Percentiles rank a stretch among this genome's conserved stretches.
phyloP scores from a whole-genome alignment of 2,797 vertebrate species.

The Phyllotis vaccarum region DNA sequence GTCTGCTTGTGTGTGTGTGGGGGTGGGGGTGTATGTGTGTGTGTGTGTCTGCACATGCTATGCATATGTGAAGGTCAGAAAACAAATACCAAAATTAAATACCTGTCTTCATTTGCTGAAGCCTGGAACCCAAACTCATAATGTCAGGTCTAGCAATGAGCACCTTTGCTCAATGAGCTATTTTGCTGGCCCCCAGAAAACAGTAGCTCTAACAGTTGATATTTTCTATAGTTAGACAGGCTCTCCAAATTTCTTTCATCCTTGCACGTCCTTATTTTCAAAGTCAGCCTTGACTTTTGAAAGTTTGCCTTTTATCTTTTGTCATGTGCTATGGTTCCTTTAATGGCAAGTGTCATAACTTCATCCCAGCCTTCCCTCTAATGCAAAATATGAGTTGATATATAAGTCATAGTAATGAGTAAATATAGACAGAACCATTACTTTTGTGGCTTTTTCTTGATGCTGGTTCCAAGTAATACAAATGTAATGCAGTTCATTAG shows the following conservation, averaged over 20 bases:
- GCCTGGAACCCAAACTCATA: neutral
- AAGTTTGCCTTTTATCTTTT: neutral
- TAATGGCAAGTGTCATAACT: neutral
- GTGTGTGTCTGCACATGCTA: neutral
- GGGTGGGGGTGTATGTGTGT: neutral
- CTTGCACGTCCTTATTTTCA: neutral
- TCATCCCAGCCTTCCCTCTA: neutral
- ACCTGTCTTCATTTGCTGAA: neutral
- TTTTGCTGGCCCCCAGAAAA: neutral
- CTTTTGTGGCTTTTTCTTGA: conserved; percentile 22
- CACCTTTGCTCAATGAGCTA: too few species aligned
- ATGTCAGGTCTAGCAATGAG: neutral
- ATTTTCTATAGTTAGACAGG: neutral
- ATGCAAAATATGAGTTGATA: neutral
- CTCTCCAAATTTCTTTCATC: neutral
- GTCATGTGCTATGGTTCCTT: neutral
- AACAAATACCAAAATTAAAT: neutral
- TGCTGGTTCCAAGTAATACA: neutral
- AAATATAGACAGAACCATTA: conserved; percentile 3
- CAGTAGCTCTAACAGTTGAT: neutral
- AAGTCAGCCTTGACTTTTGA: neutral
- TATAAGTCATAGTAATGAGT: neutral
- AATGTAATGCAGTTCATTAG: neutral
- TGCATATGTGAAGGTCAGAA: neutral
- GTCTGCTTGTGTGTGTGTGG: neutral